Evolutionary conservation across 1,140 invertebrate genomes (phyloP).

Genomic region (Panagrolaimus sp.): DNA sequence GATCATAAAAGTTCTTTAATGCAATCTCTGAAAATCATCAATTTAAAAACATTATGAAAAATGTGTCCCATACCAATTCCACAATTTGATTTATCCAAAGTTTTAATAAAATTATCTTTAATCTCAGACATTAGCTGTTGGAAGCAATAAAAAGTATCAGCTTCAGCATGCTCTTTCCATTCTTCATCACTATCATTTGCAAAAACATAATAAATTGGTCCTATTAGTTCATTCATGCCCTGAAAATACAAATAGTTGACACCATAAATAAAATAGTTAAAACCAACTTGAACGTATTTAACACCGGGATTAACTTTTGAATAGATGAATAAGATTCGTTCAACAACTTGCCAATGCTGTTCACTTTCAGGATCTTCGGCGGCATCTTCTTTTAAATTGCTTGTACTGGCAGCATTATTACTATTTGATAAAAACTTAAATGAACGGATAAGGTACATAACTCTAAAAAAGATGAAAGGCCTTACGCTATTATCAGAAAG

Average conservation of each 20-base stretch:
- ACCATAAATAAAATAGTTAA: conserved; percentile 17
- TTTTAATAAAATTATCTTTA: conserved; percentile 92
- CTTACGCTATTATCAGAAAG: not conserved
- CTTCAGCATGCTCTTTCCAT: conserved; percentile 79
- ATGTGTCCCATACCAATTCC: conserved; percentile 61
- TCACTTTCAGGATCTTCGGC: conserved; percentile 20
- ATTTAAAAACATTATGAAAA: not conserved
- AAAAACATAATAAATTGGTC: conserved; percentile 94
- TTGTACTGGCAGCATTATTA: not conserved
- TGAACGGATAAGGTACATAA: not conserved
- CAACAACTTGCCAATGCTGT: conserved; percentile 78
- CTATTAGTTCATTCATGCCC: conserved; percentile 97
- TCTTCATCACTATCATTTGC: conserved; percentile 71
- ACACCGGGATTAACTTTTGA: conserved; percentile 95
- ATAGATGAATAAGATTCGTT: conserved; percentile 91
- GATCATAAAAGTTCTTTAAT: conserved; percentile 38
- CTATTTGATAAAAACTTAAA: not conserved
- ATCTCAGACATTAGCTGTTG: conserved; percentile 95
- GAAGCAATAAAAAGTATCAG: conserved; percentile 95
- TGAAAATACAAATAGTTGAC: conserved; percentile 46
- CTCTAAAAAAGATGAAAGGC: not conserved
- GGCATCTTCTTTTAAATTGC: not conserved
- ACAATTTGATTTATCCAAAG: conserved; percentile 79
- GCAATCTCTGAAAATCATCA: conserved; percentile 37
- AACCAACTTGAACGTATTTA: conserved; percentile 79